These are phyloP conservation scores for Entomobrya multifasciata DNA, from an alignment of 2,888 invertebrate genomes.

Conservation along the genomic window DNA sequence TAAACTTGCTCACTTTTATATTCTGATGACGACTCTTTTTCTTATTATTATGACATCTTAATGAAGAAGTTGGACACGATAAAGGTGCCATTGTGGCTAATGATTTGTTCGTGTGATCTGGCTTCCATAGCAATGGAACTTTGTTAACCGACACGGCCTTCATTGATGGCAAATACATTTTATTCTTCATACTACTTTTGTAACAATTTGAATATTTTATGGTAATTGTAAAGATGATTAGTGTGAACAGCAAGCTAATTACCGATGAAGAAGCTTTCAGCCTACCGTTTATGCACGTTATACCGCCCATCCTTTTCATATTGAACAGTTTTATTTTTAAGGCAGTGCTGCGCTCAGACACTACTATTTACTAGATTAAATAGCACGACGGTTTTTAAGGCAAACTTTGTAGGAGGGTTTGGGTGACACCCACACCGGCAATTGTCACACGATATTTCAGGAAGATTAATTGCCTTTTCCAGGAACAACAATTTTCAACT, in stretches of 20 bases:
- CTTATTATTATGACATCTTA: neutral
- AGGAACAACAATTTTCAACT: neutral
- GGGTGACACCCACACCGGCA: too few species aligned
- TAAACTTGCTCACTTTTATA: conserved; percentile 17
- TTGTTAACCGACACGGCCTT: conserved; percentile 30
- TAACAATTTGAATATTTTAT: conserved; percentile 6
- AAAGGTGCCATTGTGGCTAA: neutral
- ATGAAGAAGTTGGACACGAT: neutral
- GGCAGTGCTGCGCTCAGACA: too few species aligned
- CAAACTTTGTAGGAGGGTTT: too few species aligned
- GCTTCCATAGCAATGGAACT: conserved; percentile 45
- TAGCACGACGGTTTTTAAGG: too few species aligned
- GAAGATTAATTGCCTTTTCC: neutral
- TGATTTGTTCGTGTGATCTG: neutral
- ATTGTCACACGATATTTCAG: neutral
- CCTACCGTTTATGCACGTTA: neutral
- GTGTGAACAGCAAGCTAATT: conserved; percentile 2
- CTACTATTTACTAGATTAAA: too few species aligned
- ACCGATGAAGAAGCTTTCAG: neutral
- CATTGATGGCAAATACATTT: neutral
- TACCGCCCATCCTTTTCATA: conserved; percentile 32
- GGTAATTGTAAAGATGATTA: neutral
- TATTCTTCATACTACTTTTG: conserved; percentile 34
- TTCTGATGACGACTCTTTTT: neutral
- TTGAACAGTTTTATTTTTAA: neutral